These are phyloP conservation scores for Mamestra configurata DNA, from an alignment of 1,140 invertebrate species.

Conservation along the genomic window DNA sequence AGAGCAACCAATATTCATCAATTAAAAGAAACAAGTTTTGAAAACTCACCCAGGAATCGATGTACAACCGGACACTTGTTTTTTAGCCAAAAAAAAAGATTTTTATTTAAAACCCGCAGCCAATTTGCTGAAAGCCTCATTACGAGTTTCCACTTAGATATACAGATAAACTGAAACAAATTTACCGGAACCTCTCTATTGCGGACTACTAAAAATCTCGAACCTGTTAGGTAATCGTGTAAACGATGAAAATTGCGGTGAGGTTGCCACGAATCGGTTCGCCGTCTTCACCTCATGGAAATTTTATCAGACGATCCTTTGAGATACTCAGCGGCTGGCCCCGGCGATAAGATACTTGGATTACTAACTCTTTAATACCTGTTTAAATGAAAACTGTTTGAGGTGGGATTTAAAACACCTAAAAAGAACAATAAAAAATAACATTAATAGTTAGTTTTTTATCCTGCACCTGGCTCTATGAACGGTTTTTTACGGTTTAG, in stretches of 20 bases:
- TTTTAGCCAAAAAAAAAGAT: too few species aligned
- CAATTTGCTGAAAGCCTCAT: not conserved
- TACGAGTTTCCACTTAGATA: not conserved
- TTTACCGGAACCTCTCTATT: not conserved
- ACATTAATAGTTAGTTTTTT: too few species aligned
- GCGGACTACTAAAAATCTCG: not conserved
- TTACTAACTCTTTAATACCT: too few species aligned
- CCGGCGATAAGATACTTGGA: too few species aligned
- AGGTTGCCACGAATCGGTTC: conserved; percentile 11
- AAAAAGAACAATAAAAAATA: too few species aligned
- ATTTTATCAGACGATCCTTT: conserved; percentile 54
- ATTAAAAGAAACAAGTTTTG: not conserved
- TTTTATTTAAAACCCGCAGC: not conserved
- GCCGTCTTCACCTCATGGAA: too few species aligned
- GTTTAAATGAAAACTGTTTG: too few species aligned
- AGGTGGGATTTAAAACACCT: too few species aligned
- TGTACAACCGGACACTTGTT: conserved; percentile 2
- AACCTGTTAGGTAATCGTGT: not conserved
- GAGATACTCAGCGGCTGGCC: conserved; percentile 16
- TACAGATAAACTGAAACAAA: not conserved
- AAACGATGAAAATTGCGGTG: conserved; percentile 32
- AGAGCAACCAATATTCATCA: not conserved
- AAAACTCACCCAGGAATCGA: conserved; percentile 3
- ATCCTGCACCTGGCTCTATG: not conserved
- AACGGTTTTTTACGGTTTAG: not conserved